Percentiles rank a stretch among this genome's conserved stretches.
phyloP scores from a whole-genome alignment of 1,140 invertebrate genomes.

The Papilio helenus region DNA sequence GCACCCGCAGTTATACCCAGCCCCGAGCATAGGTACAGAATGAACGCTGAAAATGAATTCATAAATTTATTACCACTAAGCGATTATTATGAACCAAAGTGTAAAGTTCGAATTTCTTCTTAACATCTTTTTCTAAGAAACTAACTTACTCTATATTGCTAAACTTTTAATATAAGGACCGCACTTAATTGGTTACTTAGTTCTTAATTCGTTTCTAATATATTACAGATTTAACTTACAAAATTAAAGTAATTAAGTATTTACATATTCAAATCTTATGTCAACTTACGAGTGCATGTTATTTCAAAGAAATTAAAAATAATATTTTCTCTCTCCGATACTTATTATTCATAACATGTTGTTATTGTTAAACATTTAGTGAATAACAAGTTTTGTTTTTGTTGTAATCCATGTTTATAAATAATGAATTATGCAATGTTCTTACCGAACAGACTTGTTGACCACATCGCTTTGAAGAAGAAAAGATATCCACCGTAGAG shows the following conservation, averaged over 20 bases:
- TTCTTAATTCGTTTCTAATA: not conserved
- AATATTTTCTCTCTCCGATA: not conserved
- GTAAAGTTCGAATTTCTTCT: too few relatives aligned
- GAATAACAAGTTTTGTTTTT: not conserved
- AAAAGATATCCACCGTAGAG: constrained; percentile 88
- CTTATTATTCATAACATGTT: constrained; percentile 2
- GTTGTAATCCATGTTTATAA: not conserved
- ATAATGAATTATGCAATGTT: constrained; percentile 31
- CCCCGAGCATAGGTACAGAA: constrained; percentile 76
- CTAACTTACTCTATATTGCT: not conserved
- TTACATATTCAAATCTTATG: not conserved
- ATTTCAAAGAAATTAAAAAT: constrained; percentile 8
- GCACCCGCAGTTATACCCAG: constrained; percentile 89
- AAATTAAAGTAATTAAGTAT: not conserved
- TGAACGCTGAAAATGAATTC: constrained; percentile 67
- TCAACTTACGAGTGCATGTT: not conserved
- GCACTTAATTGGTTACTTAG: not conserved
- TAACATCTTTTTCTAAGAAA: too few relatives aligned
- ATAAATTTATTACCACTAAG: constrained; percentile 33
- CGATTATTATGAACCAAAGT: too few relatives aligned
- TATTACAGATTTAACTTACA: not conserved
- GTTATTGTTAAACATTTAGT: not conserved
- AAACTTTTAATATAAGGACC: not conserved
- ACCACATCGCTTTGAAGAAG: constrained; percentile 83
- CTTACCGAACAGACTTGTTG: constrained; percentile 87